phyloP scores from a whole-genome alignment of 2,888 invertebrate species.

The Bimastos eiseni region DNA sequence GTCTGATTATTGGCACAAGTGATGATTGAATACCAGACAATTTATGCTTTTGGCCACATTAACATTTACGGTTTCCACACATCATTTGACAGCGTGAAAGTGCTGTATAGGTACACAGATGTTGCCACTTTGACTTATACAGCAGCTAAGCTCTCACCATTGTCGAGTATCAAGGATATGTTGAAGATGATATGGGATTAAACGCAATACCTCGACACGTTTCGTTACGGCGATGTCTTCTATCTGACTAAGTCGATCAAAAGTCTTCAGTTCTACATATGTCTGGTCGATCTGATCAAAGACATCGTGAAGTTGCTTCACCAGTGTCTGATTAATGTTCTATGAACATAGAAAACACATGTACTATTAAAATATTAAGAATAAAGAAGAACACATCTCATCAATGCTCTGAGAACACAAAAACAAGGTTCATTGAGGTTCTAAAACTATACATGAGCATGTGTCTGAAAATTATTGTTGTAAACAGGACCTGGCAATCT shows the following conservation, averaged over 20 bases:
- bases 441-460: too few relatives aligned
- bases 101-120: too few relatives aligned
- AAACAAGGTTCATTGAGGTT: too few relatives aligned
- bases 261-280: conserved; percentile 84
- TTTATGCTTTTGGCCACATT: too few relatives aligned
- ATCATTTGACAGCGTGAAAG: too few relatives aligned
- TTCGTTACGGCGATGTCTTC: conserved; percentile 88
- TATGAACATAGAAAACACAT: conserved; percentile 65
- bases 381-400: not conserved
- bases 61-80: too few relatives aligned
- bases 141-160: too few relatives aligned
- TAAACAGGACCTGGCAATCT: not conserved
- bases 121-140: too few relatives aligned
- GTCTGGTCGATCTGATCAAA: conserved; percentile 86
- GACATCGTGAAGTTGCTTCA: conserved; percentile 73
- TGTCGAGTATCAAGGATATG: not conserved
- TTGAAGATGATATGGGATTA: too few relatives aligned
- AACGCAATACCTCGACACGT: conserved; percentile 78
- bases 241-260: conserved; percentile 83
- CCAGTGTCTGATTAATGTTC: conserved; percentile 78
- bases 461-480: not conserved
- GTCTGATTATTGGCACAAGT: too few relatives aligned
- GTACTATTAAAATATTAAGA: not conserved
- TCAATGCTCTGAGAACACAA: too few relatives aligned
- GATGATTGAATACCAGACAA: too few relatives aligned